Evolutionary conservation across 2,888 invertebrate species (phyloP).

Genomic region (Osedax frankpressi): DNA sequence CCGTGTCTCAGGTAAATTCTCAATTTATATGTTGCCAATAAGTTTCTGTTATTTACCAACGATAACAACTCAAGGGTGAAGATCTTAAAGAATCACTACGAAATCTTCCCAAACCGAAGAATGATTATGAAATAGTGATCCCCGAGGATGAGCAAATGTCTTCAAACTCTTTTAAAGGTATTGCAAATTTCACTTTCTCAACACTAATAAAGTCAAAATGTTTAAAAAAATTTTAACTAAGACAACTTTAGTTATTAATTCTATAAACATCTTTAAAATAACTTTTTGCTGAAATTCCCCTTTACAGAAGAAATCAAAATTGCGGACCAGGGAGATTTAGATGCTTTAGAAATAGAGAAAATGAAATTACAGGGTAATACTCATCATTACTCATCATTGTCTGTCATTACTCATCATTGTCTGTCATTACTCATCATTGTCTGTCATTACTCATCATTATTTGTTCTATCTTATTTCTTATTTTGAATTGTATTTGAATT

Average conservation of each 20-base stretch:
- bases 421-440: too few species aligned
- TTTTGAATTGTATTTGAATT: conserved; percentile 11
- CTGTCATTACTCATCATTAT: too few species aligned
- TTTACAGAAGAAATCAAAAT: conserved; percentile 44
- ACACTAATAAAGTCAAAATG: too few species aligned
- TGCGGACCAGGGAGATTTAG: conserved; percentile 62
- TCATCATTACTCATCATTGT: not conserved
- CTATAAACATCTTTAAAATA: too few species aligned
- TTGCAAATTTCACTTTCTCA: too few species aligned
- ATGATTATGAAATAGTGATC: conserved; percentile 96
- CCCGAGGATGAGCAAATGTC: conserved; percentile 62
- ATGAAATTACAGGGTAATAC: conserved; percentile 21
- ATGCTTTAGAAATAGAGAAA: conserved; percentile 48
- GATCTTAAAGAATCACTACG: conserved; percentile 58
- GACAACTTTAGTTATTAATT: too few species aligned
- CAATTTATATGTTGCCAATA: not conserved
- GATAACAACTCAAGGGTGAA: conserved; percentile 14
- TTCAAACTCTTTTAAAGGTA: too few species aligned
- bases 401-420: too few species aligned
- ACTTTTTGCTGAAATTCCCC: too few species aligned
- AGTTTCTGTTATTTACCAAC: conserved; percentile 9
- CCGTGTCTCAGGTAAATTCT: not conserved
- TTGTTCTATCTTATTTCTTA: not conserved
- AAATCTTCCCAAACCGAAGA: conserved; percentile 73
- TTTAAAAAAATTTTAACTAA: too few species aligned